Evolutionary conservation across 2,888 invertebrate species (phyloP), one percentile per base, ranked within the genome.

Genomic region (Thelaira solivaga): DNA sequence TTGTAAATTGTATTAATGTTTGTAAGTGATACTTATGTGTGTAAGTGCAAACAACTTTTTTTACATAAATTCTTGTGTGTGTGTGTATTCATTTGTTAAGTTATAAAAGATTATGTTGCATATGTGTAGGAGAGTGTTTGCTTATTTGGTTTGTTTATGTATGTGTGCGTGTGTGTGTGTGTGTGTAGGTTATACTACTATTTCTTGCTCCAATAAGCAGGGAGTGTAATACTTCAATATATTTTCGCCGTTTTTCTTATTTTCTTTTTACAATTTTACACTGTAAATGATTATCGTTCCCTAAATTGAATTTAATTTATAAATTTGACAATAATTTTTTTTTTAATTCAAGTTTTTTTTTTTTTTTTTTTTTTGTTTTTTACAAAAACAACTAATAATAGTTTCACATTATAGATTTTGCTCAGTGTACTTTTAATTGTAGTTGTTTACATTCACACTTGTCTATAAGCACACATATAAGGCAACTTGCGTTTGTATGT

Each of bases 151-250:
- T 39, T 34, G n/a, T 5, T 4, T 24, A 8, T 16, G 20, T n/a
- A 4, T 13, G 22, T 55, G 53, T 53, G 34, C 4, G 16, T 65
- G 26, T 24, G 11, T 16, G 7, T 6, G 16, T 59, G 26, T 41
- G 26, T 41, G 26, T 22, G 41, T 68, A 47, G 41, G 57, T 69
- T 57, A 64, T 29, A 65, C 31, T 51, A 45, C 45, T 24, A 45
- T 61, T 73, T 49, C 13, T 59, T 57, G 57, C 62, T 77, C 62
- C 73, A 73, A 59, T 67, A 68, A 76, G 62, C 51, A 65, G 29
- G 24, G 31, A 45, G 53, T 59, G 59, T 39, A 64, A 65, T 71
- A 53, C 24, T 62, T 41, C 20, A 55, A 29, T 53, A 34, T n/a
- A n/a, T n/a, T n/a, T n/a, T n/a, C 8, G 13, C 11, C 8, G 0